These are phyloP conservation scores for Benitochromis conjunctus DNA, from an alignment of 2,113 vertebrate species.

Conservation along the genomic window DNA sequence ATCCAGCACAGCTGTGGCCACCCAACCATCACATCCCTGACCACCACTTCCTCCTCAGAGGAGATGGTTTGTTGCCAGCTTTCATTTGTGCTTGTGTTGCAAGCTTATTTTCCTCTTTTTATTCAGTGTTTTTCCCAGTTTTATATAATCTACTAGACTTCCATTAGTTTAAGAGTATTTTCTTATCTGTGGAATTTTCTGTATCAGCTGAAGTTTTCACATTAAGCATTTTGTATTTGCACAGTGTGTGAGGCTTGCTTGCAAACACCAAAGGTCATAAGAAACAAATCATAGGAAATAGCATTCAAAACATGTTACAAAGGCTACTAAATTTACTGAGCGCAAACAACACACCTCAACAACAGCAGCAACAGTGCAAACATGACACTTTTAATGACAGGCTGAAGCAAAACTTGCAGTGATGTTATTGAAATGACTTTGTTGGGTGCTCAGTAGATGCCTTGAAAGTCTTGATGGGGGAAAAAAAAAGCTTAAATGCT, in stretches of 20 bases:
- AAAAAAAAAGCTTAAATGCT: background rate
- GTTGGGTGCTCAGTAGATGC: background rate
- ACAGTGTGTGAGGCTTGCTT: background rate
- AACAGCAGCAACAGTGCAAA: background rate
- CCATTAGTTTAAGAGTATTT: background rate
- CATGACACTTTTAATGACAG: background rate
- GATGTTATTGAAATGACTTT: background rate
- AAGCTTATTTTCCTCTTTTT: background rate
- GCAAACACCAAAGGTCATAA: background rate
- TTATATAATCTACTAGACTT: background rate
- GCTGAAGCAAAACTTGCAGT: background rate
- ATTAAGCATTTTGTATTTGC: background rate
- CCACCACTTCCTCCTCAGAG: background rate
- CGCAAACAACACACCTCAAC: background rate
- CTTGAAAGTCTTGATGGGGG: background rate
- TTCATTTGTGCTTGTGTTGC: background rate
- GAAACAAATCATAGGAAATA: background rate
- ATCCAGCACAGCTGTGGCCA: background rate
- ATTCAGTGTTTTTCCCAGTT: background rate
- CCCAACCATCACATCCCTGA: background rate
- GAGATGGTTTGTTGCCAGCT: background rate
- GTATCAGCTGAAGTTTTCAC: background rate
- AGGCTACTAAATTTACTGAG: background rate
- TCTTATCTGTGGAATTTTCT: background rate
- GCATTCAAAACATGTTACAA: background rate